A percentile compares a stretch with the other conserved stretches of the same genome.
These are phyloP conservation scores for Troides helena DNA, from an alignment of 2,888 invertebrate species.

Conservation along the genomic window DNA sequence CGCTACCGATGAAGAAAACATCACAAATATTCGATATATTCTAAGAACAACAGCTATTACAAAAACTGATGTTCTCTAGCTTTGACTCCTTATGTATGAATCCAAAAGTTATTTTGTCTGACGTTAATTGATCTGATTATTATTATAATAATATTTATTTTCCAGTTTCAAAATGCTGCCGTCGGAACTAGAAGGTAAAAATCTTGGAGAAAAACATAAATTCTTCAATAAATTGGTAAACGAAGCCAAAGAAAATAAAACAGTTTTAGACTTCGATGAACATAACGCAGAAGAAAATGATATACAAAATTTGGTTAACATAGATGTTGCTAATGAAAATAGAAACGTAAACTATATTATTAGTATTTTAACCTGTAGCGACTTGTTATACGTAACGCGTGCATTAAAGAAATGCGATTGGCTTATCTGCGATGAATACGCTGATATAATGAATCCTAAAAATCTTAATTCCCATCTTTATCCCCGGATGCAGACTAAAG, in stretches of 20 bases:
- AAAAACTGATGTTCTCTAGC: too few species aligned
- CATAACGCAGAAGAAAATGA: constrained; percentile 44
- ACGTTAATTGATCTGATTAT: too few species aligned
- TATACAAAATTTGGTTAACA: constrained; percentile 53
- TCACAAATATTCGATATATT: too few species aligned
- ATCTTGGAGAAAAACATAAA: constrained; percentile 52
- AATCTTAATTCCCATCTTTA: constrained; percentile 51
- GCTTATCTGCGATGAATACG: constrained; percentile 57
- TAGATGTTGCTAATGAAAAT: constrained; percentile 54
- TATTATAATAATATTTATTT: background rate
- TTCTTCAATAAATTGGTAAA: constrained; percentile 49
- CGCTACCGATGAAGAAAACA: too few species aligned
- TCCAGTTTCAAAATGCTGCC: constrained; percentile 14
- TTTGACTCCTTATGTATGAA: too few species aligned
- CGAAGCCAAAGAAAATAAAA: constrained; percentile 38
- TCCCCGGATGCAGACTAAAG: constrained; percentile 57
- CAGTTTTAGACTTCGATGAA: constrained; percentile 4
- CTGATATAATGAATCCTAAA: constrained; percentile 59
- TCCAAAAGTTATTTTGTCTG: too few species aligned
- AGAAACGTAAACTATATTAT: constrained; percentile 55
- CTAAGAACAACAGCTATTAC: too few species aligned
- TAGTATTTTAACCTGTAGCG: constrained; percentile 50
- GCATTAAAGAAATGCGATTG: constrained; percentile 58
- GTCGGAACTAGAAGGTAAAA: constrained; percentile 40
- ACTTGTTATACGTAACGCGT: constrained; percentile 58